Base-by-base conservation (phyloP, 2,113 vertebrate genomes). In the Gallinago media region DNA sequence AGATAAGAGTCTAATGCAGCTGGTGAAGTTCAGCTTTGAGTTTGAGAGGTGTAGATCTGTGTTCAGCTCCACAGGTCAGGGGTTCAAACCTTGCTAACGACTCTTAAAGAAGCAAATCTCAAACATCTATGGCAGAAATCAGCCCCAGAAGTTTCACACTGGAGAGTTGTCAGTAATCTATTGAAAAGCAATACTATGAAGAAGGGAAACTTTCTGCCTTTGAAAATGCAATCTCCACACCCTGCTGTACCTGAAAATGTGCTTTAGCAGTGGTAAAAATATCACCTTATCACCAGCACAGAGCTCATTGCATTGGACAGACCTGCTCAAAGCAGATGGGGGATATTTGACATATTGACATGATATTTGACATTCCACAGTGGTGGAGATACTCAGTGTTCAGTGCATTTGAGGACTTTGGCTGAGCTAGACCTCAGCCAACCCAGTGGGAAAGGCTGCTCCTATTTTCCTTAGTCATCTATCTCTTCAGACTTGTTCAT, bases 21-120 rank as follows among this genome's bases (percentile, higher is more conserved):
- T 72, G 76, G 91, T 70, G 87, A 93, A 85, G 84, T 88, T 95
- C 78, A 40, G 81, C 95, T 96, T 96, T 97, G 94, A 96, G 92
- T 96, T 92, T 95, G 89, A 74, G 93, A 94, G 83, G 86, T 55
- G 83, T 70, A 67, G 68, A 10, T 84, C 72, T 92, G 63, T 63
- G 83, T 36, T 95, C 76, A 89, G 80, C 34, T 89, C 86, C 80
- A 52, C 47, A 65, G 96, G 96, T 97, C 96, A 96, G 89, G 76
- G 94, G 89, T 96, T 97, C 95, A 95, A 74, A 67, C 94, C 38
- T 92, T 26, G 68, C 11, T 96, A 96, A 97, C 17, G 22, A 96
- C 76, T 92, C 85, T 86, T 71, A 61, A 94, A 94, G 91, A 77
- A 71, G 86, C 21, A 31, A 74, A 92, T 77, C 63, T 81, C 68